Conservation (phyloP, 1,140 invertebrate species). For the Nylanderia fulva region DNA sequence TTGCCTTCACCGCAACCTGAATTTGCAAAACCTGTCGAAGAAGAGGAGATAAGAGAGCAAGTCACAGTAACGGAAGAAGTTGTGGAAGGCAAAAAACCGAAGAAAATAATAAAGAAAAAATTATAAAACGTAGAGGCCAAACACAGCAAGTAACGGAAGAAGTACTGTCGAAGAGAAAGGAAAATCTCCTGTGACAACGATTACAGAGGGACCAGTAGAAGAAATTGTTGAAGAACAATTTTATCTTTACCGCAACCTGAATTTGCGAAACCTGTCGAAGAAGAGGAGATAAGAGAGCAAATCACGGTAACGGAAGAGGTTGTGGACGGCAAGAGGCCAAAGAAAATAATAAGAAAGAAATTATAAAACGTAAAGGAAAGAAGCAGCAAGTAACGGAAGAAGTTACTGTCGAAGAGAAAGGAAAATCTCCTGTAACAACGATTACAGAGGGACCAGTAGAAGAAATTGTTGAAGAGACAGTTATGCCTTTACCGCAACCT, state of each 20-base stretch:
- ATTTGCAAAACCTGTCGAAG: conserved; percentile 54
- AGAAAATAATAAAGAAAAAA: conserved; percentile 39
- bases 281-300: conserved; percentile 45
- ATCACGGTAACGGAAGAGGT: too few species aligned
- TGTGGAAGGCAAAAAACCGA: conserved; percentile 61
- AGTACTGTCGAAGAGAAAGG: conserved; percentile 60
- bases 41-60: conserved; percentile 83
- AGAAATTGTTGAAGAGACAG: conserved; percentile 60
- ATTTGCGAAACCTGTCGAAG: conserved; percentile 32
- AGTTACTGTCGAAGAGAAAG: conserved; percentile 59
- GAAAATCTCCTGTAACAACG: conserved; percentile 42
- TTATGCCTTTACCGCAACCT: background rate
- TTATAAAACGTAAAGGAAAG: conserved; percentile 59
- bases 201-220: too few species aligned
- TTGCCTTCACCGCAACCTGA: conserved; percentile 18
- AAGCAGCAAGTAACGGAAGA: conserved; percentile 67
- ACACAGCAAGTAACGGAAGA: conserved; percentile 76
- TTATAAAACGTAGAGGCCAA: conserved; percentile 4
- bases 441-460: conserved; percentile 69
- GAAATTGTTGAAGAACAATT: too few species aligned
- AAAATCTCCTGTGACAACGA: background rate
- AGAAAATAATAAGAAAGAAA: conserved; percentile 75
- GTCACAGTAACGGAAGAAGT: conserved; percentile 81
- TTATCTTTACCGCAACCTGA: conserved; percentile 33
- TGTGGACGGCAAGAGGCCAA: too few species aligned